Evolutionary conservation across 2,113 vertebrate species (phyloP), one percentile per base, ranked within the genome.

Genomic region (Lathamus discolor): DNA sequence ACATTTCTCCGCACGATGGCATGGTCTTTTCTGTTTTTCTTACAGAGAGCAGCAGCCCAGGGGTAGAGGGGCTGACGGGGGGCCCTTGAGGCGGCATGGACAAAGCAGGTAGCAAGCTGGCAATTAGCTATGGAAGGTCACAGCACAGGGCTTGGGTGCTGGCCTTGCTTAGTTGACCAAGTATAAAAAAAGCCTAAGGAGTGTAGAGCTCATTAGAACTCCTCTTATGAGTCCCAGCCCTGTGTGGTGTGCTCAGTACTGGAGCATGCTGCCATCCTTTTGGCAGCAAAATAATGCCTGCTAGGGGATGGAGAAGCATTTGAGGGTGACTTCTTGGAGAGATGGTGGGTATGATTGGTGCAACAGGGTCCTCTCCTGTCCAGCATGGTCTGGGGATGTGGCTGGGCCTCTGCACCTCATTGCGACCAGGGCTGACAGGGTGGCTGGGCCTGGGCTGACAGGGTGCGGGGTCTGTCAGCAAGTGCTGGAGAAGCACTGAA

Each of bases 51-150:
- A 43, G 22, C n/a, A 44, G 48, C 55, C 31, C 2, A 4, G 22
- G 69, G 4, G 14, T 14, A 14, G 41, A 33, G 43, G 31, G 41
- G 35, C 57, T 25, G 74, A 33, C 17, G 13, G 31, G 43, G 22
- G 27, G 15, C 23, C 17, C 2, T 0, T 0, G 15, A 46, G 10
- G 46, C 3, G 1, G 13, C 41, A 49, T 0, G 3, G 43, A 22
- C 1, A 2, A 41, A 49, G 27, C 8, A 1, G 23, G 18, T 0
- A 4, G 29, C 39, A 37, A 69, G 44, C n/a, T 28, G 29, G 51
- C 13, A 49, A 7, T 49, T 22, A n/a, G 27, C 62, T 80, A 4
- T 39, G 46, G 85, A 37, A 35, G 73, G 39, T 62, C 35, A 17
- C 16, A n/a, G 39, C 10, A 17, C 44, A 46, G 20, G 59, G 28